Base-by-base conservation (phyloP, 2,797 vertebrate genomes). In the Scolopax bukidnonensis region DNA sequence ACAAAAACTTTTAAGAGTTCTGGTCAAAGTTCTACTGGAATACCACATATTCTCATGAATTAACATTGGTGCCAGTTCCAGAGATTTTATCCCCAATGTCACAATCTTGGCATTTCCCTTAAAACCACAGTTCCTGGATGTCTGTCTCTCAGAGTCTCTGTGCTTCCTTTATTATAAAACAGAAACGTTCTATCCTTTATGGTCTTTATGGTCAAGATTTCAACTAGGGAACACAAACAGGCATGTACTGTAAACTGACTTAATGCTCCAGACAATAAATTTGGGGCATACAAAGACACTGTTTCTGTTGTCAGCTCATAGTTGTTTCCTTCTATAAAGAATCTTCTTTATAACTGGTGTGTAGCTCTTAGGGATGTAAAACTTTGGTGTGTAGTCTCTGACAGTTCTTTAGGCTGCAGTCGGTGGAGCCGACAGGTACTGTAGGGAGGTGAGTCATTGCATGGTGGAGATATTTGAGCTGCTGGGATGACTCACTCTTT, bases 21-120 rank as follows among this genome's bases (percentile, higher is more conserved):
- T 96, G 87, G 95, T 91, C 89, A 82, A 93, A 95, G 56, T 68
- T 86, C 38, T 40, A 38, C 14, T 32, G 56, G 32, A 91, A 56
- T 95, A 92, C 76, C 82, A 61, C 40, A 21, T 63, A 71, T 27
- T 89, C 43, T 38, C 33, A 51, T 94, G 90, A 87, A 64, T 67
- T 87, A 71, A 75, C 47, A 45, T 47, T 77, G 77, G 68, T 94
- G 73, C 75, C 82, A 79, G 81, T 76, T 91, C 59, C 64, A 93
- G 57, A 69, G 79, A 40, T 51, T 90, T 14, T 67, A 91, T 84
- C 51, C 54, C 51, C 28, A 82, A 25, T 90, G 89, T 93, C 87
- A 88, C 7, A 11, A 60, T 90, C 59, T 87, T 94, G 89, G 94
- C 80, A 69, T 82, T 96, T 79, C 47, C 60, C 70, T 79, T 88